Evolutionary conservation across 2,888 invertebrate genomes (phyloP).

Genomic region (Papilio demoleus): DNA sequence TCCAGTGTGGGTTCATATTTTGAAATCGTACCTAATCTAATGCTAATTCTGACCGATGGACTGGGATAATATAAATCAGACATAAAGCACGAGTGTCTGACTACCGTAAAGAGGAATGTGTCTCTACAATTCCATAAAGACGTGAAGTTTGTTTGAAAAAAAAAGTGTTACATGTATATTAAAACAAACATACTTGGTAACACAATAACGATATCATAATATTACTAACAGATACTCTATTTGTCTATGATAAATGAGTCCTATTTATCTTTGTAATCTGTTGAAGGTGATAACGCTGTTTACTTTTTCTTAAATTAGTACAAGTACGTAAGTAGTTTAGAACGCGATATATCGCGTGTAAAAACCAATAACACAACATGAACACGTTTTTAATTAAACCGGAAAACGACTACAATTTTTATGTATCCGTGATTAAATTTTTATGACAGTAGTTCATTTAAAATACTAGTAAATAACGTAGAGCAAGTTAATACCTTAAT

Average conservation of each 20-base stretch:
- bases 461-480: not conserved
- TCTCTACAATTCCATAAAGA: not conserved
- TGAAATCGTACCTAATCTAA: no score
- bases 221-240: slow-evolving; percentile 6
- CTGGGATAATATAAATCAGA: no score
- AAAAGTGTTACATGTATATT: not conserved
- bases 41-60: no score
- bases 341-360: not conserved
- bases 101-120: no score
- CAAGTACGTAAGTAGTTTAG: not conserved
- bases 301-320: slow-evolving; percentile 12
- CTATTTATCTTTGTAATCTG: slow-evolving; percentile 23
- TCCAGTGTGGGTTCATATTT: no score
- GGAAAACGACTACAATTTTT: not conserved
- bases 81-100: no score
- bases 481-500: not conserved
- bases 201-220: slow-evolving; percentile 5
- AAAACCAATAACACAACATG: not conserved
- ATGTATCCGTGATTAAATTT: not conserved
- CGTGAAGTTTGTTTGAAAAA: not conserved
- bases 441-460: not conserved
- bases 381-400: slow-evolving; percentile 11
- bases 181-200: not conserved
- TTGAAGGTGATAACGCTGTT: slow-evolving; percentile 9
- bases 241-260: slow-evolving; percentile 16